Evolutionary conservation across 2,888 invertebrate genomes (phyloP), one percentile per base, ranked within the genome.

Genomic region (Chesias legatella): DNA sequence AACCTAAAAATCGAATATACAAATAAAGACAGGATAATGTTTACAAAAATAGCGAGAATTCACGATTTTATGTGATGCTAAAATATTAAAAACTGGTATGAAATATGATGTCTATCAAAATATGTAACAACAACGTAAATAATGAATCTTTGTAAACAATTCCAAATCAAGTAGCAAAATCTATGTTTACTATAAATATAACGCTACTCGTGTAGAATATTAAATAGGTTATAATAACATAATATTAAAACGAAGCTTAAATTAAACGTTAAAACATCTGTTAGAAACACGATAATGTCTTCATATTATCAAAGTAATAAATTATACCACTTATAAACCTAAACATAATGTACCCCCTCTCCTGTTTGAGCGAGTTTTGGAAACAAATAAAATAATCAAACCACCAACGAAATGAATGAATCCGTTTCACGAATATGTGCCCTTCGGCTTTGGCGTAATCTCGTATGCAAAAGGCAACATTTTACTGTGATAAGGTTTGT

Each of bases 1-100:
- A 41, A 62, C 49, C 77, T 79, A 79, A 63, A 67, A 60, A 58
- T 67, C 81, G 75, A 78, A 84, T 83, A 83, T 83, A 84, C 83
- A 84, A 74, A 83, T 63, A 79, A 72, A 63, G 53, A 58, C 67
- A 67, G 54, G 59, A 63, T 71, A 67, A 60, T 10, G 51, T 69
- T 71, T 67, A 66, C 63, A 70, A 59, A 56, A 48, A 47, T 48
- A 48, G n/a, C 13, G 13, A 29, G 2, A 23, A 28, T 28, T 33
- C 11, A 22, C 32, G n/a, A 29, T 10, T 10, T 10, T 38, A 51
- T 55, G 58, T 61, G 56, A 61, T 61, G 58, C 50, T 51, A 53
- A 46, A 55, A 52, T 11, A 29, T 8, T 29, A 22, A 21, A 27
- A 44, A 44, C 35, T 31, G 31, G 33, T 43, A 20, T 33, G 13